Base-by-base conservation (phyloP, 1,140 invertebrate species). In the Drosophila tropicalis region DNA sequence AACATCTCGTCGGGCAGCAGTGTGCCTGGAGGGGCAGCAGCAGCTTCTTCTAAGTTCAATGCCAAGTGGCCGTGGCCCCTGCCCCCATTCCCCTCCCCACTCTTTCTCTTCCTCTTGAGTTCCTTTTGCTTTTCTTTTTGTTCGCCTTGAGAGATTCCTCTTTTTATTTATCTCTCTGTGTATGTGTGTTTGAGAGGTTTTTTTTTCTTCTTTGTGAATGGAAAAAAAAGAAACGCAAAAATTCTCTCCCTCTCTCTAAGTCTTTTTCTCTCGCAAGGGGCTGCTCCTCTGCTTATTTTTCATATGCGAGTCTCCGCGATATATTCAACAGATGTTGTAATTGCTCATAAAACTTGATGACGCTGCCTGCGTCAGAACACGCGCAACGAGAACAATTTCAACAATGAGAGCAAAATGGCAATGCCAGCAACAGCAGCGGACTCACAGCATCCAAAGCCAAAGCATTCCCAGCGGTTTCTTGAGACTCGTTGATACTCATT, bases 301-400 rank as follows among this genome's bases (percentile, higher is more conserved):
- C 57, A 47, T 68, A 47, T 51, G 69, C 76, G 69, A 70, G 76
- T 69, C 73, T 72, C 5, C 70, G 83, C 80, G 80, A 89, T 90
- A 89, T 90, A 89, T 90, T 90, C 85, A 89, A 89, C 84, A 89
- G 85, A 89, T 89, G 84, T 90, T 89, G 84, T 89, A 89, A 89
- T 89, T 90, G 84, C 84, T 89, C 85, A 89, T 90, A 89, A 90
- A 90, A 85, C 73, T 81, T 84, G 84, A 89, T 89, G 84, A 89
- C 84, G 84, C 85, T 89, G 83, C 76, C 80, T 51, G 76, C 80
- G 63, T 89, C 80, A 72, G 63, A 69, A 51, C 44, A 41, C 57
- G 60, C 58, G 36, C 67, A 75, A 36, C 76, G 69, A 68, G 51
- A 81, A 69, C 55, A 57, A 55, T 69, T 64, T 13, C 40, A 62